phyloP scores from a whole-genome alignment of 2,113 vertebrate genomes.

The Uropsilus gracilis region DNA sequence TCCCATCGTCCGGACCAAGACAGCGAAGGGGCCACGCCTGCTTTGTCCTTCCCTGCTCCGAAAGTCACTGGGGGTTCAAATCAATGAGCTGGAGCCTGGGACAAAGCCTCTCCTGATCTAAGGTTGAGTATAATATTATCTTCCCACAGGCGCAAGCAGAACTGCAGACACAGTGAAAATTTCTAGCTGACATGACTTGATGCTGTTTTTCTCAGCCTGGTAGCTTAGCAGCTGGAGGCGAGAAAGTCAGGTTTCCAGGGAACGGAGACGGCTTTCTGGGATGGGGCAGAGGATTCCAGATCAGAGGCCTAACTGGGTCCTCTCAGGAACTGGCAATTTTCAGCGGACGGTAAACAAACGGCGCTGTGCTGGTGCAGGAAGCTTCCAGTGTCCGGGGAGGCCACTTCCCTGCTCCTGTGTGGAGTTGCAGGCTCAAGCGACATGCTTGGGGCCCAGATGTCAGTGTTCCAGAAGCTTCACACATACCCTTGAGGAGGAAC shows the following conservation, averaged over 20 bases:
- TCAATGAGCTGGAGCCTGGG: not conserved
- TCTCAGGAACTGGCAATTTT: not conserved
- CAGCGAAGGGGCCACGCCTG: not conserved
- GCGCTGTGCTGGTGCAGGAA: not conserved
- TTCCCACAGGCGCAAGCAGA: slow-evolving; percentile 46
- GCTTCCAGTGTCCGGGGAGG: not conserved
- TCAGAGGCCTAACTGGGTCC: not conserved
- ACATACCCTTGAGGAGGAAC: not conserved
- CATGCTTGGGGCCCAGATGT: not conserved
- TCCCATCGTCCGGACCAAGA: not conserved
- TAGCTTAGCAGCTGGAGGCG: slow-evolving; percentile 63
- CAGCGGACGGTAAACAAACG: slow-evolving; percentile 1
- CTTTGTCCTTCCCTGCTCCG: slow-evolving; percentile 41
- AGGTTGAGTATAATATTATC: slow-evolving; percentile 53
- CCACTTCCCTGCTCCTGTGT: not conserved
- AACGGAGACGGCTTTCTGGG: slow-evolving; percentile 40
- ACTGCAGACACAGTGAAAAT: slow-evolving; percentile 67
- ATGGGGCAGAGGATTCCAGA: not conserved
- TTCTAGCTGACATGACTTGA: slow-evolving; percentile 65
- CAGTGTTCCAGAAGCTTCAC: not conserved
- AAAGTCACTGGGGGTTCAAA: slow-evolving; percentile 57
- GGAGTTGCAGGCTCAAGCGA: not conserved
- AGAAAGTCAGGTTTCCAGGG: slow-evolving; percentile 54
- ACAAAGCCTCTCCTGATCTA: slow-evolving; percentile 27
- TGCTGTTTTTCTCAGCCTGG: slow-evolving; percentile 53